Evolutionary conservation across 1,140 invertebrate species (phyloP).

Genomic region (Grapholita molesta): DNA sequence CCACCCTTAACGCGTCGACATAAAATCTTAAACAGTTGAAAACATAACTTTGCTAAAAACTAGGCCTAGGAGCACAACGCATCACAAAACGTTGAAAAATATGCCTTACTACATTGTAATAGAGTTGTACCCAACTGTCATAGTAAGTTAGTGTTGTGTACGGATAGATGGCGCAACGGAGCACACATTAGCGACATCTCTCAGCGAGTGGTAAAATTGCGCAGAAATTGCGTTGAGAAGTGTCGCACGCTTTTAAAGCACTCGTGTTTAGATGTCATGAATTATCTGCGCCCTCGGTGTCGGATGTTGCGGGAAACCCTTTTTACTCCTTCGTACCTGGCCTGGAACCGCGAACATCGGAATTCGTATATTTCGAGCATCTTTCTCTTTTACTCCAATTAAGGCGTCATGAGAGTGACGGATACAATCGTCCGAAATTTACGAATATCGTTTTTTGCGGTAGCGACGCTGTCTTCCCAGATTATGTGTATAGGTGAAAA

Average conservation of each 20-base stretch:
- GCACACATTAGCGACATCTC: conserved; percentile 73
- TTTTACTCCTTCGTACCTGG: too few species aligned
- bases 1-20: conserved; percentile 17
- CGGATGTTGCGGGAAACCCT: neutral
- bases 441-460: too few species aligned
- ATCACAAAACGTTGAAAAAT: neutral
- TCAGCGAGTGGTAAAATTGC: conserved; percentile 68
- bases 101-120: neutral
- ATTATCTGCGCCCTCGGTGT: conserved; percentile 9
- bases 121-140: conserved; percentile 22
- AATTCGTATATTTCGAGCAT: too few species aligned
- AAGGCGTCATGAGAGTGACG: too few species aligned
- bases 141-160: conserved; percentile 36
- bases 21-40: neutral
- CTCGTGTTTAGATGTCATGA: conserved; percentile 17
- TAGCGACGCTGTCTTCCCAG: too few species aligned
- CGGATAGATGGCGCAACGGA: conserved; percentile 61
- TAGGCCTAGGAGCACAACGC: conserved; percentile 23
- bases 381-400: too few species aligned
- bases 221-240: conserved; percentile 53
- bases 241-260: conserved; percentile 27
- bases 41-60: conserved; percentile 44
- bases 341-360: too few species aligned
- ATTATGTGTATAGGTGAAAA: too few species aligned
- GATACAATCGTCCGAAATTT: too few species aligned